Conservation (phyloP, 2,888 invertebrate species). For the Apodemia zela region DNA sequence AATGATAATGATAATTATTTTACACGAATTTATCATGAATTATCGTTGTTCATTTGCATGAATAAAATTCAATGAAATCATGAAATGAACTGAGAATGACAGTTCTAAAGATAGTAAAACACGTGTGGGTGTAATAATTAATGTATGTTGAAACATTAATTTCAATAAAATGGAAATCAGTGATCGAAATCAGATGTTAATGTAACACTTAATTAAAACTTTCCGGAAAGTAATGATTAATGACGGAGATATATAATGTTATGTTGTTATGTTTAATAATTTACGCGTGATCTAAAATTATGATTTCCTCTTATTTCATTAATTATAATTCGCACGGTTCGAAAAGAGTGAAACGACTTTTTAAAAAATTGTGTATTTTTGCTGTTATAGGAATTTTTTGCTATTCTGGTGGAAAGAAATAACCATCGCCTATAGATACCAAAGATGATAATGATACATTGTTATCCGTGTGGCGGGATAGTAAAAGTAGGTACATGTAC, state of each 20-base stretch:
- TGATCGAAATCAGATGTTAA: neutral
- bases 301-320: constrained; percentile 4
- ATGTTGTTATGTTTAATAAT: neutral
- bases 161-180: constrained; percentile 1
- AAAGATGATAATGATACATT: no score
- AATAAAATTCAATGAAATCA: no score
- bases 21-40: neutral
- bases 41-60: neutral
- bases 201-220: constrained; percentile 8
- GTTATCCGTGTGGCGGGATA: no score
- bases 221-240: neutral
- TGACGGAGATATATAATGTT: neutral
- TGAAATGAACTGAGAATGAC: no score
- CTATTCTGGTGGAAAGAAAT: no score
- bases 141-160: constrained; percentile 18
- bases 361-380: no score
- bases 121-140: constrained; percentile 28
- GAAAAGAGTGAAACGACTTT: no score
- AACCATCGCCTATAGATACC: no score
- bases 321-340: neutral
- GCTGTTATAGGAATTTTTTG: no score
- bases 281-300: neutral
- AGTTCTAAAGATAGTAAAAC: no score
- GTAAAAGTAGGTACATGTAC: no score
- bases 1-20: neutral